phyloP scores from a whole-genome alignment of 1,140 invertebrate genomes.

The Odontomachus brunneus region DNA sequence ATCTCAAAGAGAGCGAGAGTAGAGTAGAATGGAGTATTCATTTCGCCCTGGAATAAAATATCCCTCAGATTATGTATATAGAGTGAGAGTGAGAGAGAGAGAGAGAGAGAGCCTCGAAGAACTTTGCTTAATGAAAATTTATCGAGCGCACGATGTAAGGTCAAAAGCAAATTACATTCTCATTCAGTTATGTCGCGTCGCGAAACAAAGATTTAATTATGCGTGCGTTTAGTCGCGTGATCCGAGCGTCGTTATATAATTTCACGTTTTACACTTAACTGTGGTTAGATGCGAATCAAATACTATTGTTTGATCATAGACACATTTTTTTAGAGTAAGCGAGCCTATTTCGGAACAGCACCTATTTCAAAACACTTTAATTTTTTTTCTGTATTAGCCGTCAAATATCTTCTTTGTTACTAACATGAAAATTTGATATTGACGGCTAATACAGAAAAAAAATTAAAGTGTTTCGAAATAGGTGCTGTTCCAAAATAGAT shows the following conservation, averaged over 20 bases:
- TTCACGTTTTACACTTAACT: conserved; percentile 34
- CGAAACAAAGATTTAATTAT: neutral
- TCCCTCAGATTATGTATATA: too few species aligned
- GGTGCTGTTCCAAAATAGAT: too few species aligned
- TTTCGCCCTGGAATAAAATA: too few species aligned
- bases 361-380: too few species aligned
- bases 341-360: too few species aligned
- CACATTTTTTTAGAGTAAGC: neutral
- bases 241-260: conserved; percentile 33
- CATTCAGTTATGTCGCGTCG: neutral
- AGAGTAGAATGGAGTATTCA: too few species aligned
- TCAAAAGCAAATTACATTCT: neutral
- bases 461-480: too few species aligned
- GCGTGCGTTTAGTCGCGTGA: conserved; percentile 25
- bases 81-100: too few species aligned
- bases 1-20: neutral
- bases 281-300: conserved; percentile 10
- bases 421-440: too few species aligned
- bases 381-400: too few species aligned
- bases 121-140: neutral
- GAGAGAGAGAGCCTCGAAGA: neutral
- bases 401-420: too few species aligned
- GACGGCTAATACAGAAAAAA: too few species aligned
- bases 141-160: neutral
- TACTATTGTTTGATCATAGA: neutral